A percentile compares a stretch with the other conserved stretches of the same genome.
These are phyloP conservation scores for Chironomus striatipennis DNA, from an alignment of 1,140 invertebrate genomes.

Conservation along the genomic window DNA sequence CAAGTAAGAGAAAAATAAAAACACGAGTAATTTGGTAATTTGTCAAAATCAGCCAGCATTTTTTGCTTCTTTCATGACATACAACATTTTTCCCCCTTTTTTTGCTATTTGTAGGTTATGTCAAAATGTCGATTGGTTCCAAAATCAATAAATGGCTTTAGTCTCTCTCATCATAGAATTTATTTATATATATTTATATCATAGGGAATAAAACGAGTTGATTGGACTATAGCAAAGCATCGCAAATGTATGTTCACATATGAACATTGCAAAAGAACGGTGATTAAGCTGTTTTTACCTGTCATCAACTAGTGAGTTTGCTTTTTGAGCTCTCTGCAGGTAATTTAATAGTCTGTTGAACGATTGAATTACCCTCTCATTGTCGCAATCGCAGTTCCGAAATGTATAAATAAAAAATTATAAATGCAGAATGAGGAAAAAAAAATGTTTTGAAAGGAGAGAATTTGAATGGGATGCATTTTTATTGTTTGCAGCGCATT, in stretches of 20 bases:
- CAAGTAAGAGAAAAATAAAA: slow-evolving; percentile 3
- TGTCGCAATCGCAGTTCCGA: no score
- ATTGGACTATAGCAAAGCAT: neutral
- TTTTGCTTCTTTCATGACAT: neutral
- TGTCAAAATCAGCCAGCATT: neutral
- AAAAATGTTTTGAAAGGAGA: no score
- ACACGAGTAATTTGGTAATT: neutral
- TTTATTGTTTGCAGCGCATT: no score
- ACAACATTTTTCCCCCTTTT: neutral
- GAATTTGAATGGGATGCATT: no score
- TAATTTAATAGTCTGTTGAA: slow-evolving; percentile 9
- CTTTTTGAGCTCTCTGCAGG: neutral
- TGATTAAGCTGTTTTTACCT: slow-evolving; percentile 1
- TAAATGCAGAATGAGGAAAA: no score
- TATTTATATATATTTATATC: neutral
- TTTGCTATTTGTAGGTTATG: neutral
- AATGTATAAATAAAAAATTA: no score
- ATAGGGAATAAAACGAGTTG: neutral
- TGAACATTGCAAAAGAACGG: neutral
- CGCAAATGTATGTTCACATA: neutral
- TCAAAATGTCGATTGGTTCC: slow-evolving; percentile 1
- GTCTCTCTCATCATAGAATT: neutral
- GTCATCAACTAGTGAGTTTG: slow-evolving; percentile 12
- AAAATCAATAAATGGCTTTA: neutral
- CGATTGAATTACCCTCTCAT: neutral